Percentiles rank a stretch among this genome's conserved stretches.
phyloP scores from a whole-genome alignment of 2,113 vertebrate species.

The Candoia aspera region DNA sequence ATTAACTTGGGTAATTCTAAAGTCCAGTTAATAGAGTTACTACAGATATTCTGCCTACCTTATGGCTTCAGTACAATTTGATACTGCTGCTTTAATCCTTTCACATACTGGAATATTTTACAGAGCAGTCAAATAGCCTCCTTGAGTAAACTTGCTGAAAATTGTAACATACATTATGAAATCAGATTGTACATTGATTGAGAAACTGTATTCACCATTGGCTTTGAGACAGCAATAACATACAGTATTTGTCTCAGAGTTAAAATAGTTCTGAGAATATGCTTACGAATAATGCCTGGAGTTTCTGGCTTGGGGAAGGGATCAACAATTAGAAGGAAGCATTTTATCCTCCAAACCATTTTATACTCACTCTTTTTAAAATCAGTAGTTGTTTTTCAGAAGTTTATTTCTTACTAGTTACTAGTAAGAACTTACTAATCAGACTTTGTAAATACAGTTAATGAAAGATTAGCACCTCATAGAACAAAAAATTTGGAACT shows the following conservation, averaged over 20 bases:
- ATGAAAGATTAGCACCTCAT: constrained; percentile 6
- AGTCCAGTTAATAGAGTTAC: background rate
- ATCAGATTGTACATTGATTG: background rate
- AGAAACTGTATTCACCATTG: constrained; percentile 1
- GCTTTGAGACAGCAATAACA: constrained; percentile 15
- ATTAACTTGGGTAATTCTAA: background rate
- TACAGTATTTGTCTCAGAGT: constrained; percentile 40
- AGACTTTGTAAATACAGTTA: constrained; percentile 16
- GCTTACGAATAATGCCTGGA: constrained; percentile 33
- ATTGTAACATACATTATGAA: constrained; percentile 15
- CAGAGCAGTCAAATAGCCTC: constrained; percentile 10
- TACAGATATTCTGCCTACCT: background rate
- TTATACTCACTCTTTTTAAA: constrained; percentile 35
- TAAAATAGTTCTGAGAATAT: constrained; percentile 30
- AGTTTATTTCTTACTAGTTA: constrained; percentile 18
- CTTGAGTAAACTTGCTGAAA: constrained; percentile 11
- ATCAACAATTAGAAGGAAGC: background rate
- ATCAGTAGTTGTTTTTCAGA: constrained; percentile 46
- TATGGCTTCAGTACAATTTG: background rate
- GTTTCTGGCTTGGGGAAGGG: constrained; percentile 15
- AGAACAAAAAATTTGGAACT: background rate
- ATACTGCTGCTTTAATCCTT: background rate
- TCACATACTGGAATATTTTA: background rate
- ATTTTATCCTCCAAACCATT: constrained; percentile 26
- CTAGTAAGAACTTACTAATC: constrained; percentile 26